phyloP scores from a whole-genome alignment of 2,113 vertebrate genomes.

The Dolichallabes microphthalmus region DNA sequence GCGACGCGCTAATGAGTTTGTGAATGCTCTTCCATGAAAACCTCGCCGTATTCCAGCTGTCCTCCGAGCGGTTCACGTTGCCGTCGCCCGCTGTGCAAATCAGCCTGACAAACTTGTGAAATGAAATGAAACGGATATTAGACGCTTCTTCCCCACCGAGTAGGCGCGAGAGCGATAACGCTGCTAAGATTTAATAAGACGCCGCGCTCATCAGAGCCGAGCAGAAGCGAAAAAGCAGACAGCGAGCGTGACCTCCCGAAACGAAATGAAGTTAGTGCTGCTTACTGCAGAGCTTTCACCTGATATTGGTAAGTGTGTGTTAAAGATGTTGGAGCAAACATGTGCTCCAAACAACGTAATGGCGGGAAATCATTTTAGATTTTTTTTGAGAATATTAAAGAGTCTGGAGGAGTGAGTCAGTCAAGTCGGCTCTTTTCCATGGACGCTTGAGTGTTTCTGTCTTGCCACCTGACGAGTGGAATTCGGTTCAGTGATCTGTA shows the following conservation, averaged over 20 bases:
- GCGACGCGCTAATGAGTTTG: background rate
- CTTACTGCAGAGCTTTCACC: background rate
- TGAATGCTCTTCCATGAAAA: slow-evolving; percentile 9
- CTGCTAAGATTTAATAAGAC: slow-evolving; percentile 10
- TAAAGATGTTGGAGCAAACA: background rate
- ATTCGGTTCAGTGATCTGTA: background rate
- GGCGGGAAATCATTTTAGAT: background rate
- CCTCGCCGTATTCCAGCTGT: background rate
- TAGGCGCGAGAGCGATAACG: background rate
- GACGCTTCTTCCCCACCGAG: background rate
- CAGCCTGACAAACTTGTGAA: background rate
- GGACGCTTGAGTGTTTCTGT: background rate
- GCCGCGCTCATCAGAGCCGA: background rate
- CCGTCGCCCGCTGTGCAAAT: background rate
- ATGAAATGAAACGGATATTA: slow-evolving; percentile 17
- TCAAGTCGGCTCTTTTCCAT: background rate
- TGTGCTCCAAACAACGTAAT: background rate
- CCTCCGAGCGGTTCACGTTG: background rate
- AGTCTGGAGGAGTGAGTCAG: background rate
- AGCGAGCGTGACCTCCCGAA: background rate
- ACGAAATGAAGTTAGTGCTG: background rate
- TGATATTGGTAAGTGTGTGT: background rate
- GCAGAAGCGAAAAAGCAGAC: background rate
- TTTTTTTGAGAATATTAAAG: background rate
- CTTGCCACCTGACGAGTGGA: background rate